Percentiles rank a stretch among this genome's conserved stretches.
These are phyloP conservation scores for Eulacestoma nigropectus DNA, from an alignment of 2,113 vertebrate species.

Conservation along the genomic window DNA sequence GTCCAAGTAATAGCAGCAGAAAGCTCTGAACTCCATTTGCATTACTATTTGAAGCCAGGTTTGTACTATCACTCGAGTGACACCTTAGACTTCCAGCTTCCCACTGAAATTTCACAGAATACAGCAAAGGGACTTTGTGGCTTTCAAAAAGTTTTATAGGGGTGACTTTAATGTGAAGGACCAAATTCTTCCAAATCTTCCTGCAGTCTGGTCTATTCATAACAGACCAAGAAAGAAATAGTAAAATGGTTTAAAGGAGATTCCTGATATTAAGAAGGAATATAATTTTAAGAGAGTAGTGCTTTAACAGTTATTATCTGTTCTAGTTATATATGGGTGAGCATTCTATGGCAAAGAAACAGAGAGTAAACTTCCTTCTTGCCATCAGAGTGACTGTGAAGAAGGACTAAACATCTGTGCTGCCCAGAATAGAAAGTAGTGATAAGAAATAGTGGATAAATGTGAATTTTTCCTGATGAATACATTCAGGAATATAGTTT, in stretches of 20 bases:
- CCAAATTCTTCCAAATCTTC: neutral
- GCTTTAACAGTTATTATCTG: neutral
- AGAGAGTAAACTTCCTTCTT: neutral
- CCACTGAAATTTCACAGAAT: neutral
- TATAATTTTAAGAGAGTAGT: neutral
- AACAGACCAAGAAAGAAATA: neutral
- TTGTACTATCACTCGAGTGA: accelerated
- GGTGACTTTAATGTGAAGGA: neutral
- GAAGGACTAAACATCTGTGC: neutral
- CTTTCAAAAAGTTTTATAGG: neutral
- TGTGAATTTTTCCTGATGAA: neutral
- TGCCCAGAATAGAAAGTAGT: neutral
- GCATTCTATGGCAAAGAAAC: neutral
- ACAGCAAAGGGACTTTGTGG: neutral
- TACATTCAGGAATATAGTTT: neutral
- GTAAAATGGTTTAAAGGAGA: neutral
- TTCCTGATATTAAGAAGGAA: neutral
- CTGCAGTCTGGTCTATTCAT: neutral
- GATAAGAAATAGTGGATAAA: neutral
- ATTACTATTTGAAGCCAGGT: neutral
- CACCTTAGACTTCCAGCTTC: neutral
- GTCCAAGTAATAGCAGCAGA: neutral
- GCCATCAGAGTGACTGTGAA: neutral
- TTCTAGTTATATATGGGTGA: neutral
- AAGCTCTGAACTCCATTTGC: neutral